Conservation (phyloP, 2,797 vertebrate genomes). For the Muscicapa striata region DNA sequence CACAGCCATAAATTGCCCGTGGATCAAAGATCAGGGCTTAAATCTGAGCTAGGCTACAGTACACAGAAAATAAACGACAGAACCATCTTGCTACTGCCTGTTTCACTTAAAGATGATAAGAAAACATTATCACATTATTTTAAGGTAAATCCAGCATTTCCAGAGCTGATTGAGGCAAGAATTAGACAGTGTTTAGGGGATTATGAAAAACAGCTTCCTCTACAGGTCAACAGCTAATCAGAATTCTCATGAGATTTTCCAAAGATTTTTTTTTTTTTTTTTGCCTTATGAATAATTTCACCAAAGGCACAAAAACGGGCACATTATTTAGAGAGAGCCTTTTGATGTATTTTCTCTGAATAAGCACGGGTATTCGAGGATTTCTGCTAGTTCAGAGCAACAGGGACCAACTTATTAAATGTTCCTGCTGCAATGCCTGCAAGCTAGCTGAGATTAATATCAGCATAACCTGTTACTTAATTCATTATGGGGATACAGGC, state of each 20-base stretch:
- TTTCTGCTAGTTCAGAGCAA: slow-evolving; percentile 95
- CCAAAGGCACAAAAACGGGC: slow-evolving; percentile 91
- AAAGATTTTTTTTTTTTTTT: slow-evolving; percentile 84
- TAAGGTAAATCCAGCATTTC: slow-evolving; percentile 85
- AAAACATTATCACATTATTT: slow-evolving; percentile 87
- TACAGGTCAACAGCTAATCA: slow-evolving; percentile 98
- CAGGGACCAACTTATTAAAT: slow-evolving; percentile 99
- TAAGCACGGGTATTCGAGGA: slow-evolving; percentile 94
- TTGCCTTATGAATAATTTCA: slow-evolving; percentile 98
- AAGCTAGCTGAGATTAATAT: slow-evolving; percentile 99
- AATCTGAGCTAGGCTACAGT: slow-evolving; percentile 68
- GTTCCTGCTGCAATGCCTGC: slow-evolving; percentile 99
- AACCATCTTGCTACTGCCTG: slow-evolving; percentile 78
- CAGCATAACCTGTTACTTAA: slow-evolving; percentile 99
- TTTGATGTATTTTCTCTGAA: slow-evolving; percentile 96
- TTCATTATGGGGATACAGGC: slow-evolving; percentile 99
- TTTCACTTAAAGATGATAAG: slow-evolving; percentile 81
- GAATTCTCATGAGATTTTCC: slow-evolving; percentile 92
- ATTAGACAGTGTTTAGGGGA: slow-evolving; percentile 86
- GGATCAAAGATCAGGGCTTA: slow-evolving; percentile 78
- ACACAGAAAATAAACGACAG: slow-evolving; percentile 71
- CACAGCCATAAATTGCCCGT: slow-evolving; percentile 64
- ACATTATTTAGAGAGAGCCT: slow-evolving; percentile 95
- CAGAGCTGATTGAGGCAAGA: slow-evolving; percentile 82
- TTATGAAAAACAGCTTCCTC: slow-evolving; percentile 91